phyloP scores from a whole-genome alignment of 2,113 vertebrate species.

The Microcebus jonahi region DNA sequence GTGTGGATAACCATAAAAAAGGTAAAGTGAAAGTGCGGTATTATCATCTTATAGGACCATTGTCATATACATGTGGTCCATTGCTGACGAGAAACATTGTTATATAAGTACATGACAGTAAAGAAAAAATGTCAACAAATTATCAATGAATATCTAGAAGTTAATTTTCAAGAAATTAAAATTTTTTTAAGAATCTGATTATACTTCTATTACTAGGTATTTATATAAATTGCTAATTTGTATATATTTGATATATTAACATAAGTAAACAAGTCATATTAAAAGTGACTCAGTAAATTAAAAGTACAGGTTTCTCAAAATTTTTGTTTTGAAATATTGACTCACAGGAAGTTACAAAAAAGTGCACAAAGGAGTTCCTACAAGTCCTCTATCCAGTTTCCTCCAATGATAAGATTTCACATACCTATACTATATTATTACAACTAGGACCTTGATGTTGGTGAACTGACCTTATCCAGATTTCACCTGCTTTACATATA shows the following conservation, averaged over 20 bases:
- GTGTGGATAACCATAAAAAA: no score
- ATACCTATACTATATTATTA: neutral
- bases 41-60: no score
- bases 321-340: neutral
- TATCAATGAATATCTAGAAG: neutral
- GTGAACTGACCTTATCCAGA: neutral
- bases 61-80: no score
- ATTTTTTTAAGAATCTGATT: neutral
- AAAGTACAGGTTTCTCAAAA: neutral
- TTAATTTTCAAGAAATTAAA: conserved; percentile 1
- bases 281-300: neutral
- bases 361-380: neutral
- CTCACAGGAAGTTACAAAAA: neutral
- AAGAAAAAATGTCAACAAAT: neutral
- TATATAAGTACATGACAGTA: no score
- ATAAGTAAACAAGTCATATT: neutral
- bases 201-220: neutral
- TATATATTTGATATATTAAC: neutral
- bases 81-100: no score
- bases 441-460: neutral
- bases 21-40: no score
- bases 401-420: neutral
- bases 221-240: conserved; percentile 11
- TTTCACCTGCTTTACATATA: neutral
- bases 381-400: neutral